phyloP scores from a whole-genome alignment of 2,113 vertebrate genomes.

The Microtus pennsylvanicus region DNA sequence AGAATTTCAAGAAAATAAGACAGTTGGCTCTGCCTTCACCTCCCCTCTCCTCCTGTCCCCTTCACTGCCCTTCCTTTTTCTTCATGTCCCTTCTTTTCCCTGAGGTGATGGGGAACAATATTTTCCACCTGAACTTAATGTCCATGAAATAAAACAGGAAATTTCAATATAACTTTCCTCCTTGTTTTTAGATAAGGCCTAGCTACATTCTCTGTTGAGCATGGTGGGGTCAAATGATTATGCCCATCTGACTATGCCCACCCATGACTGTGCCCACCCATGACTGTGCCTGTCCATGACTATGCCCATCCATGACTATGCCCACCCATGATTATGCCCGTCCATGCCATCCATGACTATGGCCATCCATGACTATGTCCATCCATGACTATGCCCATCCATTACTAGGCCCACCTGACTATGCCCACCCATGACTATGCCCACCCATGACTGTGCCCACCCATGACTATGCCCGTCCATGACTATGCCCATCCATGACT shows the following conservation, averaged over 20 bases:
- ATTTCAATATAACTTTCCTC: background rate
- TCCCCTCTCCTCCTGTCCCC: background rate
- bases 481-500: background rate
- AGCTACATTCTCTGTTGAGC: background rate
- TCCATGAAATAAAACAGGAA: background rate
- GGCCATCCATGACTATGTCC: background rate
- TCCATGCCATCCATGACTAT: no score
- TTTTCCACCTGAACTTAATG: constrained; percentile 21
- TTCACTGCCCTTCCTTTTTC: background rate
- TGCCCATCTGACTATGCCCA: background rate
- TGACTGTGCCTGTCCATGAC: no score
- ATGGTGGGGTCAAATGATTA: background rate
- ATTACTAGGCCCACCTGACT: background rate
- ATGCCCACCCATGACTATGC: no score
- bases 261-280: background rate
- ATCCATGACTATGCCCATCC: background rate
- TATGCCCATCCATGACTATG: background rate
- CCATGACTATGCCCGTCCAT: no score
- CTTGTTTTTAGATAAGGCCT: background rate
- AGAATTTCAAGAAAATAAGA: background rate
- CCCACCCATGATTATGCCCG: background rate
- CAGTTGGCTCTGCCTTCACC: background rate
- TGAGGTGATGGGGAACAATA: background rate
- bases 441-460: background rate
- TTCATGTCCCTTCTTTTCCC: background rate